Evolutionary conservation across 2,888 invertebrate genomes (phyloP).

Genomic region (Agriopis aurantiaria): DNA sequence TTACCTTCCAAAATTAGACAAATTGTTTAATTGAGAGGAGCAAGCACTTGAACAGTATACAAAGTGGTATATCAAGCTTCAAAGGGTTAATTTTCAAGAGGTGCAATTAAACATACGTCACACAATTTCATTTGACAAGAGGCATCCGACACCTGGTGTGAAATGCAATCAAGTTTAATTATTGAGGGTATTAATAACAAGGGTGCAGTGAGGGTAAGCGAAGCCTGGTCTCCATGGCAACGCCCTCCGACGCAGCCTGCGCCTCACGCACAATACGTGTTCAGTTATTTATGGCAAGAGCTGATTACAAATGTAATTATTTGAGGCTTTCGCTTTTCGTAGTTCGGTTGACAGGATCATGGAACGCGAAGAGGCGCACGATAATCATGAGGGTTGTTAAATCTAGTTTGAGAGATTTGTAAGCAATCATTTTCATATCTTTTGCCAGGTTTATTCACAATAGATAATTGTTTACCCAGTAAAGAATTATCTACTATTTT

Average conservation of each 20-base stretch:
- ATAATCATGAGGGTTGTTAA: background rate
- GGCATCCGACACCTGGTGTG: conserved; percentile 84
- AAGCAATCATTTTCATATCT: no score
- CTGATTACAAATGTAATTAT: conserved; percentile 81
- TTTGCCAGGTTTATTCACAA: no score
- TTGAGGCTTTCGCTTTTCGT: conserved; percentile 49
- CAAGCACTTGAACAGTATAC: conserved; percentile 4
- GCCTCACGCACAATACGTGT: conserved; percentile 70
- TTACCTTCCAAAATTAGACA: background rate
- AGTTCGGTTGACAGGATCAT: conserved; percentile 37
- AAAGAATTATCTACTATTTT: no score
- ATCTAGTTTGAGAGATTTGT: no score
- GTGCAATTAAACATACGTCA: conserved; percentile 42
- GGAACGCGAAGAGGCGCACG: conserved; percentile 10
- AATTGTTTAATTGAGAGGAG: conserved; percentile 5
- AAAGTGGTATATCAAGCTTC: conserved; percentile 22
- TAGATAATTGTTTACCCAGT: no score
- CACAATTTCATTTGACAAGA: conserved; percentile 66
- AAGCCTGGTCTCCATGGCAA: conserved; percentile 77
- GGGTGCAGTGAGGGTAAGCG: conserved; percentile 80
- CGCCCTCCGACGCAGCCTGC: conserved; percentile 81
- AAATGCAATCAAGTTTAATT: conserved; percentile 87
- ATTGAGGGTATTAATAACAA: conserved; percentile 86
- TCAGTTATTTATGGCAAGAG: conserved; percentile 80
- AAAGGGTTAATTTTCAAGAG: conserved; percentile 37